phyloP scores from a whole-genome alignment of 2,888 invertebrate genomes.

The Mythimna pallens region DNA sequence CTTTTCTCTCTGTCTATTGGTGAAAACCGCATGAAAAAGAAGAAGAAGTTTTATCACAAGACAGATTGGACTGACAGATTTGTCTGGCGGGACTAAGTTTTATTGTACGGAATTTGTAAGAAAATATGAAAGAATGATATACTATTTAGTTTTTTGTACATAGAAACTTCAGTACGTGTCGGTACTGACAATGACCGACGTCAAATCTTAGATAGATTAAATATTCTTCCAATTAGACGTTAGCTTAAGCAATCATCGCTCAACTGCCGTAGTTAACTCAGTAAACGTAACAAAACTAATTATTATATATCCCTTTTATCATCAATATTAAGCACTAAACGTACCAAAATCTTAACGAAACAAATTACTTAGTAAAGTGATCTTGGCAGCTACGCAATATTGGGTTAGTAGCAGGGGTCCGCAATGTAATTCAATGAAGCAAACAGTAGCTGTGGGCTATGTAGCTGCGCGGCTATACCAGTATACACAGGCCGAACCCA shows the following conservation, averaged over 20 bases:
- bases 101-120: too few relatives aligned
- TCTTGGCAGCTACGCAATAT: slow-evolving; percentile 63
- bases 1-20: too few relatives aligned
- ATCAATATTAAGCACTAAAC: slow-evolving; percentile 56
- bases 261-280: slow-evolving; percentile 29
- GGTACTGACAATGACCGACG: not conserved
- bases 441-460: slow-evolving; percentile 59
- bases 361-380: slow-evolving; percentile 66
- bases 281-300: slow-evolving; percentile 55
- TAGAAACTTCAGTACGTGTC: not conserved
- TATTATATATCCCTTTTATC: slow-evolving; percentile 55
- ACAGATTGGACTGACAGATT: too few relatives aligned
- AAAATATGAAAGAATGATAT: too few relatives aligned
- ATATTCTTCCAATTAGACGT: slow-evolving; percentile 44
- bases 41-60: too few relatives aligned
- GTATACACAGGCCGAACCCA: slow-evolving; percentile 53
- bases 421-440: slow-evolving; percentile 71
- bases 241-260: slow-evolving; percentile 36
- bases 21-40: too few relatives aligned
- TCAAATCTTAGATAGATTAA: slow-evolving; percentile 7
- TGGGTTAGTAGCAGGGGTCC: slow-evolving; percentile 59
- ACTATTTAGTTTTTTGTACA: not conserved
- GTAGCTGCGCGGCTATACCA: slow-evolving; percentile 30
- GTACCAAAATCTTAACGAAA: slow-evolving; percentile 62
- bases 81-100: too few relatives aligned